A percentile compares a stretch with the other conserved stretches of the same genome.
Conservation (phyloP, 1,140 invertebrate genomes). For the Penaeus vannamei region DNA sequence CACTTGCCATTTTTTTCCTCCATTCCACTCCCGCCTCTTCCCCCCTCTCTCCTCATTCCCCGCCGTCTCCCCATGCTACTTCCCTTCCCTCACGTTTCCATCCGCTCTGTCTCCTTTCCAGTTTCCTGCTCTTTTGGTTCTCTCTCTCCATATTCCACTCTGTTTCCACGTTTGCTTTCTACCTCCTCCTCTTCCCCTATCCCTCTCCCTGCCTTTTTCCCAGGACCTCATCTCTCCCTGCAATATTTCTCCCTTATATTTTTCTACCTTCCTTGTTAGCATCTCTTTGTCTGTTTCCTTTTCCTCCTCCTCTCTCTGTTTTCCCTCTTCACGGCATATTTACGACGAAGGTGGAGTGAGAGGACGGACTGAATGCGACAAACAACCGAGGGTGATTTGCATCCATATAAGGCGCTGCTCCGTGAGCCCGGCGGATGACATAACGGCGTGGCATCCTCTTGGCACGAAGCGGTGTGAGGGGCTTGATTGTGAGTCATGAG, state of each 20-base stretch:
- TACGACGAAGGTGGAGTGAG: too few relatives aligned
- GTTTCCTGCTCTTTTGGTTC: neutral
- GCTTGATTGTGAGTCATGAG: too few relatives aligned
- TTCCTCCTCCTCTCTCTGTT: neutral
- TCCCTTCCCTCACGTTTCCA: neutral
- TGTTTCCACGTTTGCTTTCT: neutral
- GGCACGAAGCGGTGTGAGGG: too few relatives aligned
- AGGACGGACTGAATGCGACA: too few relatives aligned
- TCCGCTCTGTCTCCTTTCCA: neutral
- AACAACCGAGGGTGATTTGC: too few relatives aligned
- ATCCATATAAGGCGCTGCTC: too few relatives aligned
- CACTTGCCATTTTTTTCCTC: too few relatives aligned
- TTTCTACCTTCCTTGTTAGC: neutral
- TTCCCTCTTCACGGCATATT: neutral
- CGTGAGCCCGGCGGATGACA: too few relatives aligned
- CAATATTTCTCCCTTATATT: neutral
- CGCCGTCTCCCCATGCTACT: neutral
- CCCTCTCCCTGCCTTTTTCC: neutral
- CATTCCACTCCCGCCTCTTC: neutral
- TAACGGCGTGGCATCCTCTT: too few relatives aligned
- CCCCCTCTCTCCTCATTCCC: neutral
- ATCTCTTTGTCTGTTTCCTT: neutral
- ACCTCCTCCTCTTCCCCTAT: neutral
- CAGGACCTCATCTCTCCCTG: neutral
- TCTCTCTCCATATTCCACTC: neutral